phyloP scores from a whole-genome alignment of 92 coral and sea anemone species.

The Parazoanthus atlanticus region DNA sequence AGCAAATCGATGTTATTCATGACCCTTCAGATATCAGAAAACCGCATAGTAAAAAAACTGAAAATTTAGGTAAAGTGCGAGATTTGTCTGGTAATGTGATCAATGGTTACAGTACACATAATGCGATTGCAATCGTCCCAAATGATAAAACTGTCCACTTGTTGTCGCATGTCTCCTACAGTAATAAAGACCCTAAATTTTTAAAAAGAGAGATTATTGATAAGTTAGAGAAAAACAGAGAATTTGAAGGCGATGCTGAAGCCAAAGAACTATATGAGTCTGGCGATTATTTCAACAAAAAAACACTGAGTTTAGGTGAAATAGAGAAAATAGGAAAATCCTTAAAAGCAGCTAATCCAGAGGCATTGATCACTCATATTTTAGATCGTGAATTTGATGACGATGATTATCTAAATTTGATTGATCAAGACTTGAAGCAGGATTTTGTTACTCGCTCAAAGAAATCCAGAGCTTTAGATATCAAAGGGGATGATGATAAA shows the following conservation, averaged over 20 bases:
- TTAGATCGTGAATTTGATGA: conserved; percentile 17
- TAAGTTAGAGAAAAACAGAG: neutral
- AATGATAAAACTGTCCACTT: conserved; percentile 20
- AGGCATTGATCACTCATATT: conserved; percentile 8
- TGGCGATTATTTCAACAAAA: conserved; percentile 15
- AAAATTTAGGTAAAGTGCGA: conserved; percentile 20
- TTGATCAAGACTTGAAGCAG: neutral
- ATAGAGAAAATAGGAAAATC: conserved; percentile 5
- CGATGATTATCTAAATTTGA: neutral
- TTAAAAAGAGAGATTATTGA: conserved; percentile 21
- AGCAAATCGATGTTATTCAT: conserved; percentile 20
- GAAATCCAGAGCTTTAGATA: conserved; percentile 7
- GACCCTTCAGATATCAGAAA: conserved; percentile 21
- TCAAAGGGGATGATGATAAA: conserved; percentile 3
- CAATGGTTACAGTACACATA: conserved; percentile 20
- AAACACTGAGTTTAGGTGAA: conserved; percentile 2
- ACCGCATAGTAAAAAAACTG: conserved; percentile 20
- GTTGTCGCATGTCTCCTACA: conserved; percentile 22
- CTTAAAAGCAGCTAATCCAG: conserved; percentile 5
- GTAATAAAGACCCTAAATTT: conserved; percentile 19
- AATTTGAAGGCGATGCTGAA: neutral
- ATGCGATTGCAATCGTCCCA: conserved; percentile 22
- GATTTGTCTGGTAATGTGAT: conserved; percentile 20
- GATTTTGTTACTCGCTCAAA: conserved; percentile 12
- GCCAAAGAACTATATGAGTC: conserved; percentile 16